Conservation (phyloP, 2,797 vertebrate species). For the Enteromius unitaeniatus region DNA sequence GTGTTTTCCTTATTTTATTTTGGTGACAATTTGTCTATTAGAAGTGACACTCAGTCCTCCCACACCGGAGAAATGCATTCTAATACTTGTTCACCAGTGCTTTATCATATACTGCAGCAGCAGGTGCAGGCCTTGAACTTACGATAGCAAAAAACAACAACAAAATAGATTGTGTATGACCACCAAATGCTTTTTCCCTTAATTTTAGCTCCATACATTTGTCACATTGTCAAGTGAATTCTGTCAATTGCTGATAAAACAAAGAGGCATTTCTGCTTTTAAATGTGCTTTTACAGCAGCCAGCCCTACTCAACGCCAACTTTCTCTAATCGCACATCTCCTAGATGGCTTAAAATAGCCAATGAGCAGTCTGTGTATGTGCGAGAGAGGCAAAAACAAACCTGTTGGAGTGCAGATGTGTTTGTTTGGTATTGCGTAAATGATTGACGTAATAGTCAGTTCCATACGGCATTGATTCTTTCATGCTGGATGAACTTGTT, state of each 20-base stretch:
- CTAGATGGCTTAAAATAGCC: constrained; percentile 9
- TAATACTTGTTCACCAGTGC: background rate
- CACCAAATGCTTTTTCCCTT: background rate
- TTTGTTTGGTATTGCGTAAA: constrained; percentile 34
- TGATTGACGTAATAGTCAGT: constrained; percentile 32
- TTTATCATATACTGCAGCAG: background rate
- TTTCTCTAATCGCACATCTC: background rate
- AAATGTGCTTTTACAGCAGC: background rate
- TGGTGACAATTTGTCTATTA: background rate
- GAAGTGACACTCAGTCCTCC: background rate
- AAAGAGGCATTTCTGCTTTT: constrained; percentile 4
- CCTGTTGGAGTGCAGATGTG: constrained; percentile 22
- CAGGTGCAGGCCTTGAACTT: constrained; percentile 10
- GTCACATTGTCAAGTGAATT: constrained; percentile 23
- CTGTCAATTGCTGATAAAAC: background rate
- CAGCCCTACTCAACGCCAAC: background rate
- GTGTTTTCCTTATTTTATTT: background rate
- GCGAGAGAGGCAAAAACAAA: constrained; percentile 12
- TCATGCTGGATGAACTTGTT: constrained; percentile 34
- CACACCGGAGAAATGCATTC: background rate
- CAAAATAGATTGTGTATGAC: background rate
- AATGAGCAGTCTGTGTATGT: background rate
- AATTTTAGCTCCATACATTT: constrained; percentile 17
- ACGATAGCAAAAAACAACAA: background rate
- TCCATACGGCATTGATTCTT: constrained; percentile 32